Conservation (phyloP, 2,888 invertebrate genomes). For the Lepeophtheirus nordmannii region DNA sequence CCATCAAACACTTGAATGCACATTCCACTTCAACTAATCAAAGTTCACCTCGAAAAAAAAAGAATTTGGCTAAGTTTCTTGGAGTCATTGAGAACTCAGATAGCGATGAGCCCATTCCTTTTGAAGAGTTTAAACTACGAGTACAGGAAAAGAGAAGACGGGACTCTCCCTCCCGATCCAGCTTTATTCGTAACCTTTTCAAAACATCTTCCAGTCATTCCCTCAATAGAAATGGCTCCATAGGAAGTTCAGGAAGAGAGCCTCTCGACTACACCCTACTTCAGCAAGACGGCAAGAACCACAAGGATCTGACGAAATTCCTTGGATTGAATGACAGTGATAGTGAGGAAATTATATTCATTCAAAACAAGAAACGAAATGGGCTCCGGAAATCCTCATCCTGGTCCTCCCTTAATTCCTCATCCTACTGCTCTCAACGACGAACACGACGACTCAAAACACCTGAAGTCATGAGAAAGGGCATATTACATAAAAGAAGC, state of each 20-base stretch:
- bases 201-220: not conserved
- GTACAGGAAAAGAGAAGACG: no score
- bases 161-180: not conserved
- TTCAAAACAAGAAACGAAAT: constrained; percentile 3
- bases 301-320: constrained; percentile 12
- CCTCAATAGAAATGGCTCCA: not conserved
- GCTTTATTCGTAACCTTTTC: not conserved
- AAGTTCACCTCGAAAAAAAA: not conserved
- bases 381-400: not conserved
- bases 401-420: not conserved
- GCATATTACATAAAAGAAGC: no score
- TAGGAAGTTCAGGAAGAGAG: not conserved
- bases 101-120: no score
- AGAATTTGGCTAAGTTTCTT: constrained; percentile 18
- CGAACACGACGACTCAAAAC: not conserved
- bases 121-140: no score
- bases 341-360: constrained; percentile 16
- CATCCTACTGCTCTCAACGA: not conserved
- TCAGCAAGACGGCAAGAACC: not conserved
- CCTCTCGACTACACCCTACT: not conserved
- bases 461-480: no score
- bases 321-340: constrained; percentile 16
- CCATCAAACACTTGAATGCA: constrained; percentile 1
- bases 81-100: constrained; percentile 9
- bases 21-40: not conserved